Percentiles rank a stretch among this genome's conserved stretches.
Conservation (phyloP, 2,797 vertebrate species). For the Coregonus suidteri region DNA sequence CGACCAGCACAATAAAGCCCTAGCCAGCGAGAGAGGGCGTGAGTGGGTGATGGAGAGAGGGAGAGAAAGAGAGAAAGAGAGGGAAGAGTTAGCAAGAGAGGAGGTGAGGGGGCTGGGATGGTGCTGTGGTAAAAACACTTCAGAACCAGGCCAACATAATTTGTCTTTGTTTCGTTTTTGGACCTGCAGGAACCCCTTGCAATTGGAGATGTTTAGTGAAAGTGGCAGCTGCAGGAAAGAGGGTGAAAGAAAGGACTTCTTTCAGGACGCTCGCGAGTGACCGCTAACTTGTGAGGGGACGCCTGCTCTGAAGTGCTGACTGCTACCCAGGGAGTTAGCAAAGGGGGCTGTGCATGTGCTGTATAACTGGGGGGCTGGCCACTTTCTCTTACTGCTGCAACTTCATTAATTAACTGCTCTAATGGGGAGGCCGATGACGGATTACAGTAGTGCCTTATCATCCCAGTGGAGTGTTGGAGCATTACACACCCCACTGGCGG, state of each 20-base stretch:
- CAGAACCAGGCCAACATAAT: conserved; percentile 51
- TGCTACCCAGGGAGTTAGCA: conserved; percentile 29
- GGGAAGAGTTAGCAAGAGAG: conserved; percentile 1
- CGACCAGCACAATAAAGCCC: conserved; percentile 44
- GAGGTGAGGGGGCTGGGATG: conserved; percentile 1
- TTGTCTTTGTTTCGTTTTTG: conserved; percentile 59
- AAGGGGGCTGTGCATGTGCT: not conserved
- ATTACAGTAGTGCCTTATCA: not conserved
- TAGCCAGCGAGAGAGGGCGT: conserved; percentile 13
- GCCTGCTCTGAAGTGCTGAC: conserved; percentile 35
- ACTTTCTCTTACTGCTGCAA: not conserved
- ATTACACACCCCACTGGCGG: not conserved
- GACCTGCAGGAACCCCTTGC: conserved; percentile 46
- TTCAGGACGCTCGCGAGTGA: conserved; percentile 41
- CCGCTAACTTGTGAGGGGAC: conserved; percentile 33
- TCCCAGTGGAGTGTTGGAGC: not conserved
- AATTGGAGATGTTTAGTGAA: conserved; percentile 60
- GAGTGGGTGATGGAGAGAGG: not conserved
- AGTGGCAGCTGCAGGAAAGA: conserved; percentile 46
- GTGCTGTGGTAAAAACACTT: conserved; percentile 36
- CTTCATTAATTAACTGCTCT: not conserved
- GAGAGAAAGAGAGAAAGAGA: conserved; percentile 4
- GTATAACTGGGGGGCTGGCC: not conserved
- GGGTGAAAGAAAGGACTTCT: conserved; percentile 59
- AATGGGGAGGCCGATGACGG: not conserved